These are phyloP conservation scores for Gallinago undulata DNA, from an alignment of 2,113 vertebrate genomes.

Conservation along the genomic window DNA sequence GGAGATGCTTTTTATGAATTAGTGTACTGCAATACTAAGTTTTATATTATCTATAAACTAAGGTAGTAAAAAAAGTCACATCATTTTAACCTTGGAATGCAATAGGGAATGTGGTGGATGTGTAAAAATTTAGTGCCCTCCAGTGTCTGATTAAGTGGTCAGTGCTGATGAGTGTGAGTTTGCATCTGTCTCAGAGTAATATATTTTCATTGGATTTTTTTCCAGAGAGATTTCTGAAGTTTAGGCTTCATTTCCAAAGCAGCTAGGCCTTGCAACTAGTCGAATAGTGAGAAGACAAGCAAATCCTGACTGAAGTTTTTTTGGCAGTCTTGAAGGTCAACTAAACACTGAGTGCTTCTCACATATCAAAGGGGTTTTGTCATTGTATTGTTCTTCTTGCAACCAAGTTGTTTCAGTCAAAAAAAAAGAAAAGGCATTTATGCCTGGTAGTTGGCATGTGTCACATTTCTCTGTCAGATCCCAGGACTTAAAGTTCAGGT, in stretches of 20 bases:
- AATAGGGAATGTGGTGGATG: neutral
- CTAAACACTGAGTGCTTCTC: neutral
- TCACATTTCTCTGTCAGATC: neutral
- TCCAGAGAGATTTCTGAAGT: neutral
- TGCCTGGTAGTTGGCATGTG: neutral
- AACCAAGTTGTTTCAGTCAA: neutral
- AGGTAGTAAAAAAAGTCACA: conserved; percentile 29
- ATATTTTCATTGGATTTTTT: neutral
- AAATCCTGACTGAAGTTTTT: neutral
- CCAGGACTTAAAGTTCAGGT: neutral
- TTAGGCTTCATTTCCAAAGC: neutral
- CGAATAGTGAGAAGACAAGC: neutral
- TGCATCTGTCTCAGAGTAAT: neutral
- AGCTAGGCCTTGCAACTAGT: neutral
- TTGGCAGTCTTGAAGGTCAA: neutral
- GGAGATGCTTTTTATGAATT: conserved; percentile 22
- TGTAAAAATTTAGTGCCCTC: conserved; percentile 54
- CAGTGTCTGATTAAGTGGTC: conserved; percentile 29
- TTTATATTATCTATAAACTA: conserved; percentile 55
- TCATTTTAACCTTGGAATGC: conserved; percentile 30
- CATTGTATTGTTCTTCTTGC: neutral
- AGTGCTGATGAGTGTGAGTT: neutral
- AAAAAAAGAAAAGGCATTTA: neutral
- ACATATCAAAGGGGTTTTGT: neutral
- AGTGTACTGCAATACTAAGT: conserved; percentile 5